Evolutionary conservation across 2,797 vertebrate genomes (phyloP), one percentile per base, ranked within the genome.

Genomic region (Champsocephalus esox): DNA sequence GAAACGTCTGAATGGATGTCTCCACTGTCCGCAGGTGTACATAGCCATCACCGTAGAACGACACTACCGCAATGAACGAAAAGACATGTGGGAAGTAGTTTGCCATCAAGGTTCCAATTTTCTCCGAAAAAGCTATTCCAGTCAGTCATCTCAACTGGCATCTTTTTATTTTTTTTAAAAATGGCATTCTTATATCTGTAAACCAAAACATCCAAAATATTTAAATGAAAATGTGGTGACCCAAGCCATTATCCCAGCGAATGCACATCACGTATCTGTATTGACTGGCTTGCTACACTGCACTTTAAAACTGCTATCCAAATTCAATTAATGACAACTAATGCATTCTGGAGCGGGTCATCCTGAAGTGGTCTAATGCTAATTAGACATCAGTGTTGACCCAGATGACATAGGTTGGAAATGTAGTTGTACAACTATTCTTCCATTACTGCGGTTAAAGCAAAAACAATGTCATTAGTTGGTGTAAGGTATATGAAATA

Each of bases 21-120:
- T 97, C 96, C n/a, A 72, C 66, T 43, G 91, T 89, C 34, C 89
- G 96, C 85, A 97, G 77, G 59, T 94, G 93, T 81, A 97, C 94
- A 80, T 95, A 98, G 70, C 97, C 96, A 84, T 97, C 92, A 1
- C 97, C 97, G 12, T 95, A 97, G 92, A 99, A 98, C 0, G 96
- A 98, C 62, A 93, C 97, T 98, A 74, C 13, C 80, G 87, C 71
- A 63, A 51, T 12, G 16, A 5, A 49, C 69, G 79, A 19, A 16
- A 19, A 58, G 14, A 46, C 9, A 74, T 5, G 48, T 1, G 12
- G 69, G 28, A 55, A 61, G 44, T 9, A n/a, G 60, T 49, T 32
- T 34, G 16, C 13, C 44, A 62, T 32, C 16, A 49, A 34, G 11
- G 28, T 34, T 12, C 12, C 17, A 21, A 28, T n/a, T 12, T 19